These are phyloP conservation scores for Pyrochroa serraticornis DNA, from an alignment of 2,888 invertebrate species.

Conservation along the genomic window DNA sequence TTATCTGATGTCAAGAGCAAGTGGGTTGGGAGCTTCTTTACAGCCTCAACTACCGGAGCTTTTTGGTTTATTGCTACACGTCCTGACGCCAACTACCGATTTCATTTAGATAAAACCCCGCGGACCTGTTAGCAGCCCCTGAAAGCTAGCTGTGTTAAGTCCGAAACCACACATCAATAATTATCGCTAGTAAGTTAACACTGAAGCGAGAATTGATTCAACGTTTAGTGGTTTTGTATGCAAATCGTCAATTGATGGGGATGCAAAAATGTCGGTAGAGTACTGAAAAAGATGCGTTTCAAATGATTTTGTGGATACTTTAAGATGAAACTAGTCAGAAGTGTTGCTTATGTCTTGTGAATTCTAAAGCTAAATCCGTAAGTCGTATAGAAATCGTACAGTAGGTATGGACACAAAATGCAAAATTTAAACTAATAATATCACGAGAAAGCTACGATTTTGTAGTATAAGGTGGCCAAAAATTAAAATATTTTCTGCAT, in stretches of 20 bases:
- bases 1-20: constrained; percentile 39
- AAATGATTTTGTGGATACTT: too few species aligned
- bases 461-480: too few species aligned
- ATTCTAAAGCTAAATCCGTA: too few species aligned
- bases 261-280: background rate
- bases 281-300: too few species aligned
- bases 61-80: constrained; percentile 43
- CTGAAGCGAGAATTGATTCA: constrained; percentile 10
- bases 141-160: constrained; percentile 13
- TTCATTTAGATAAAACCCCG: constrained; percentile 45
- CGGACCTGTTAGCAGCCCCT: constrained; percentile 32
- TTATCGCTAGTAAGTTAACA: constrained; percentile 4
- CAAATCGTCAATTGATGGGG: constrained; percentile 1
- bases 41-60: constrained; percentile 31
- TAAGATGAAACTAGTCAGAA: too few species aligned
- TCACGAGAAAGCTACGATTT: too few species aligned
- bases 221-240: constrained; percentile 9
- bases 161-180: constrained; percentile 8
- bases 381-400: too few species aligned
- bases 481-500: too few species aligned
- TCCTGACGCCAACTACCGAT: constrained; percentile 44
- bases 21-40: constrained; percentile 36
- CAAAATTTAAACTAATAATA: too few species aligned
- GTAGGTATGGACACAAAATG: too few species aligned
- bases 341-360: too few species aligned